Percentiles rank a stretch among this genome's conserved stretches.
These are phyloP conservation scores for Ornithoptera priamus DNA, from an alignment of 2,888 invertebrate species.

Conservation along the genomic window DNA sequence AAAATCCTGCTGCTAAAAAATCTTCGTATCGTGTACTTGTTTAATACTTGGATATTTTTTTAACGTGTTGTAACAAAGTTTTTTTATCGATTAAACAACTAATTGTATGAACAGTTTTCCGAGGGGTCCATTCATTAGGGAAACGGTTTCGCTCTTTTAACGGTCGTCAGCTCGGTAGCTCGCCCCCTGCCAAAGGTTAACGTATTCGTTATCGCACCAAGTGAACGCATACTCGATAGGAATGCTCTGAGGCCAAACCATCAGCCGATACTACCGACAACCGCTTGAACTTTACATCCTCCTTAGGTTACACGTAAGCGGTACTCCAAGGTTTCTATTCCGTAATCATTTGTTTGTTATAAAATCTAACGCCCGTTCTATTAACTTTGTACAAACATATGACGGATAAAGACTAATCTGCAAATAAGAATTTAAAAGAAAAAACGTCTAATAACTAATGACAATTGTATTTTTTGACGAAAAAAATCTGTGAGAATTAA, in stretches of 20 bases:
- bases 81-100: neutral
- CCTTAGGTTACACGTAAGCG: constrained; percentile 1
- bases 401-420: neutral
- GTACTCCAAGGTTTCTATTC: constrained; percentile 6
- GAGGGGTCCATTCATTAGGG: constrained; percentile 48
- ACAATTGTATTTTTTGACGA: constrained; percentile 32
- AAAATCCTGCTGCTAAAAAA: too few relatives aligned
- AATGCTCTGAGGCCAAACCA: constrained; percentile 35
- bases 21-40: too few relatives aligned
- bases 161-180: constrained; percentile 45
- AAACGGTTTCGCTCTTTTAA: constrained; percentile 51
- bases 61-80: neutral
- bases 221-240: constrained; percentile 40
- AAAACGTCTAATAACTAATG: constrained; percentile 4
- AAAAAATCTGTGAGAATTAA: constrained; percentile 39
- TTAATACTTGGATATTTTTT: neutral
- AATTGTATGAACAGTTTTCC: constrained; percentile 10
- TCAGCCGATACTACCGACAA: constrained; percentile 19
- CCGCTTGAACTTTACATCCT: constrained; percentile 19
- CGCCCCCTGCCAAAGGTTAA: constrained; percentile 62
- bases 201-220: constrained; percentile 51
- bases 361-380: neutral
- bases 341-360: neutral
- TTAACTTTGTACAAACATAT: neutral
- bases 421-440: constrained; percentile 10